Evolutionary conservation across 2,113 vertebrate genomes (phyloP), one percentile per base, ranked within the genome.

Genomic region (Leptobrachium ailaonicum): DNA sequence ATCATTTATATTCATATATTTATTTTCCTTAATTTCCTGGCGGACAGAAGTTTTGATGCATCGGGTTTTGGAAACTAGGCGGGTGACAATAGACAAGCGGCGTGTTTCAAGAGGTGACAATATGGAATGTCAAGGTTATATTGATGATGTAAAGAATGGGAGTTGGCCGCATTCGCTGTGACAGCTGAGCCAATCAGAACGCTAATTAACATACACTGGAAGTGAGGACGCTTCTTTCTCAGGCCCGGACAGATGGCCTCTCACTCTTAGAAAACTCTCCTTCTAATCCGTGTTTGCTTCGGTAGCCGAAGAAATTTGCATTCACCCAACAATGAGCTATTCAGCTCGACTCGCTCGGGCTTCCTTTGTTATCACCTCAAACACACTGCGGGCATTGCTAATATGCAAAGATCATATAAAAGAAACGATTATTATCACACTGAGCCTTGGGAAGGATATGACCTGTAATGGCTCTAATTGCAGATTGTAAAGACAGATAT

Each of bases 141-240:
- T 85, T 88, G 87, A 85, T 85, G 83, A 74, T 10, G 67, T 74
- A 62, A 74, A 74, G 71, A 41, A 12, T 85, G 82, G 0, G 9
- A 86, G 87, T 87, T 87, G 69, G 71, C 77, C 84, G 83, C 14
- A 80, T 82, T 32, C 81, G 83, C 87, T 88, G 87, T 89, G 88
- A 83, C 88, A 88, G 89, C 88, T 86, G 87, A 89, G 82, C 87
- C 88, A 87, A 87, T 87, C 84, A 84, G 73, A 83, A 82, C 75
- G 74, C 86, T 88, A 87, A 88, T 89, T 90, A 89, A 87, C 89
- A 91, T 90, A 90, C 84, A 86, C 83, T 86, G 88, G 86, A 88
- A 92, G 87, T 75, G 85, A 87, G 88, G 88, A 83, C 83, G 84
- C 71, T 85, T 85, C 88, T 89, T 89, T 89, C 88, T 89, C 87